These are phyloP conservation scores for Upupa epops DNA, from an alignment of 2,113 vertebrate species.

Conservation along the genomic window DNA sequence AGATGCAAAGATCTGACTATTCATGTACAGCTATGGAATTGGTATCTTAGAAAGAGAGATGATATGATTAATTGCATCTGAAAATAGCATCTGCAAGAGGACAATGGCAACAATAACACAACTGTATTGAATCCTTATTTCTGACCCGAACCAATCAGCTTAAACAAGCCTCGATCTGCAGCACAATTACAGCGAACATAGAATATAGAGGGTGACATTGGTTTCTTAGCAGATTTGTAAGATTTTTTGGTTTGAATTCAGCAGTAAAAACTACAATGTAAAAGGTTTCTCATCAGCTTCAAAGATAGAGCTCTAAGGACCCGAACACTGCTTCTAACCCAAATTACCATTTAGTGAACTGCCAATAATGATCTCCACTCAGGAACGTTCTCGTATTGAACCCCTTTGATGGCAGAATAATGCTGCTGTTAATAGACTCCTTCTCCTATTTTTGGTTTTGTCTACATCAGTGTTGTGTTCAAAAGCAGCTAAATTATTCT, in stretches of 20 bases:
- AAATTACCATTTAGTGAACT: conserved; percentile 19
- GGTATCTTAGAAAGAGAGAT: neutral
- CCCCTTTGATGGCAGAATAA: conserved; percentile 48
- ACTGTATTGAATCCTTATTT: neutral
- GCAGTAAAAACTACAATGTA: neutral
- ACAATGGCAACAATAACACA: neutral
- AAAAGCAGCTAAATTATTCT: conserved; percentile 43
- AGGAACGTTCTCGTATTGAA: conserved; percentile 10
- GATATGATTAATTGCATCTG: neutral
- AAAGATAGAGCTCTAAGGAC: conserved; percentile 8
- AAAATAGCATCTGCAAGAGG: neutral
- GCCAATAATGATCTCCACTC: conserved; percentile 38
- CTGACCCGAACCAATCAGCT: neutral
- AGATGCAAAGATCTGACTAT: neutral
- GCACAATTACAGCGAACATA: conserved; percentile 41
- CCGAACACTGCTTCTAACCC: conserved; percentile 8
- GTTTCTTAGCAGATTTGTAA: conserved; percentile 22
- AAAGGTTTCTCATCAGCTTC: neutral
- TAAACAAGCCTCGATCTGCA: conserved; percentile 3
- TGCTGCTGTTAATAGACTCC: conserved; percentile 22
- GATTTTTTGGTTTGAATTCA: conserved; percentile 36
- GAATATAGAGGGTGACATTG: neutral
- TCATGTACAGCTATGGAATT: conserved; percentile 14
- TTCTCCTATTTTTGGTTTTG: conserved; percentile 43
- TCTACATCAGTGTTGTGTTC: conserved; percentile 43